Evolutionary conservation across 2,888 invertebrate genomes (phyloP).

Genomic region (Corbicula japonica): DNA sequence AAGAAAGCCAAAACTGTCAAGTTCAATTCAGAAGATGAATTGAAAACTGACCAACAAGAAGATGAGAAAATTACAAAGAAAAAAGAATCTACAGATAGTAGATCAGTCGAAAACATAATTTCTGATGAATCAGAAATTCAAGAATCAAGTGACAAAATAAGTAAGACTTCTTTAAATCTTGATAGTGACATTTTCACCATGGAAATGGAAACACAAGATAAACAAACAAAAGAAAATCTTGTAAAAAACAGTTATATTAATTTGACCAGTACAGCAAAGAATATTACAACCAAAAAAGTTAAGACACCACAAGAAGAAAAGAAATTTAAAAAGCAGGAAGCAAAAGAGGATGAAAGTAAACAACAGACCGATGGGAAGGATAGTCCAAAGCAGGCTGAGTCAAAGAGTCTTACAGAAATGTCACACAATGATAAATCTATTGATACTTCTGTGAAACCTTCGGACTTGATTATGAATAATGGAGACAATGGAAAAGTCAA

Average conservation of each 20-base stretch:
- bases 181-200: slow-evolving; percentile 69
- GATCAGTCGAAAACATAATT: background rate
- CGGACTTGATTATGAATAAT: too few relatives aligned
- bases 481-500: slow-evolving; percentile 9
- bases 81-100: background rate
- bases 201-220: slow-evolving; percentile 61
- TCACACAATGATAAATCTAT: too few relatives aligned
- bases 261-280: too few relatives aligned
- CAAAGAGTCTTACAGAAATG: too few relatives aligned
- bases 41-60: background rate
- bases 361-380: too few relatives aligned
- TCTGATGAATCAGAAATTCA: background rate
- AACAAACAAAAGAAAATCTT: background rate
- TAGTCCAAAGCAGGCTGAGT: too few relatives aligned
- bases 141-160: slow-evolving; percentile 5
- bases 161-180: too few relatives aligned
- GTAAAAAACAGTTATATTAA: background rate
- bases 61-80: background rate
- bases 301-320: too few relatives aligned
- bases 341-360: too few relatives aligned
- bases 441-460: too few relatives aligned
- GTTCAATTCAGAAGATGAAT: background rate
- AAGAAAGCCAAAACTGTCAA: slow-evolving; percentile 11
- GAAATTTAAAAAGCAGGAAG: too few relatives aligned
- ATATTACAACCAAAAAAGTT: too few relatives aligned